Base-by-base conservation (phyloP, 1,140 invertebrate genomes). In the Bombyx mandarina region DNA sequence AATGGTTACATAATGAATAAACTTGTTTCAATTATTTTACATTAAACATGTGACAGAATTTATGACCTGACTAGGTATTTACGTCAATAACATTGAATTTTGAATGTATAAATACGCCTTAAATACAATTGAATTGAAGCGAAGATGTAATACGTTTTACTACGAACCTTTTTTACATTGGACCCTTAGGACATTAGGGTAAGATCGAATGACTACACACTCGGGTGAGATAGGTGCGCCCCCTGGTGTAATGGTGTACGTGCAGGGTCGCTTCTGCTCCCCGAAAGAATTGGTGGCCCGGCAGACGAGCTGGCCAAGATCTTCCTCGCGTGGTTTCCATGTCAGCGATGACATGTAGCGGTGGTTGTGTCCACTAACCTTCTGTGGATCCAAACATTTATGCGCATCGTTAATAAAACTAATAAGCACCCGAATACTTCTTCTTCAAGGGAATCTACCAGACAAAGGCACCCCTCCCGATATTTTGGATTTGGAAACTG, bases 241-340 rank as follows among this genome's bases (percentile, higher is more conserved):
- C 0, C 78, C 78, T 1, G 61, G 53, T 0, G 73, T 60, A 1
- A 85, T 63, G 6, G 71, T 71, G 56, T 73, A 80, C 1, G 62
- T 60, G 51, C 82, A 85, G 0, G 82, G 74, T 1, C 65, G 66
- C 49, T 77, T 78, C 53, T 83, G 82, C 57, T 85, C 82, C 1
- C 82, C 82, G 60, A 79, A 80, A 3, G 69, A 43, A 52, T 85
- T 85, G 2, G 74, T 78, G 0, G 82, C 82, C 8, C 80, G 63
- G 54, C 79, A 82, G 6, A 73, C 62, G 3, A 85, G 73, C 8
- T 70, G 47, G 1, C 82, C 80, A 1, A 75, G 46, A 55, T 83
- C 80, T 0, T 64, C 69, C 8, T 71, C 66, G 0, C 71, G 68
- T 6, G 79, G 74, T 0, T 79, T 52, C 82, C 79, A 85, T 0